Evolutionary conservation across 2,797 vertebrate genomes (phyloP).

Genomic region (Astyanax mexicanus): DNA sequence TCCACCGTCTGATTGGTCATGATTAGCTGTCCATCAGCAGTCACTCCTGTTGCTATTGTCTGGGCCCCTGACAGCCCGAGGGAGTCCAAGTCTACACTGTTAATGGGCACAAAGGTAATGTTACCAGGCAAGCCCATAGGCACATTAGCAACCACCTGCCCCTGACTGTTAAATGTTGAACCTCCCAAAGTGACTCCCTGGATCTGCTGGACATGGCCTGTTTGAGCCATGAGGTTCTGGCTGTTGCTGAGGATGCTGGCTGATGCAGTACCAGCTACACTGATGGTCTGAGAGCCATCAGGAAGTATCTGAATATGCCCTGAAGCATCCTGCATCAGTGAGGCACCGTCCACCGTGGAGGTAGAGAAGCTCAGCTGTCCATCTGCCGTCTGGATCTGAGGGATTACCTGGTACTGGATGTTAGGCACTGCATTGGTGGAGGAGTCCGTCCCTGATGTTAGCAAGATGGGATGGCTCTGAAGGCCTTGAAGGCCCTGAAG

Average conservation of each 20-base stretch:
- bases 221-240: conserved; percentile 95
- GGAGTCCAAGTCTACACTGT: conserved; percentile 98
- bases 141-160: conserved; percentile 97
- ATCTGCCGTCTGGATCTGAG: conserved; percentile 96
- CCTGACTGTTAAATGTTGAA: conserved; percentile 94
- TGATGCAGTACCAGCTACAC: conserved; percentile 86
- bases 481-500: conserved; percentile 96
- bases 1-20: conserved; percentile 88
- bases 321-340: conserved; percentile 90
- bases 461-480: conserved; percentile 97
- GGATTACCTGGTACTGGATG: conserved; percentile 99
- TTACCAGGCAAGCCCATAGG: conserved; percentile 97
- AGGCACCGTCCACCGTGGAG: conserved; percentile 86
- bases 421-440: conserved; percentile 94
- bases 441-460: conserved; percentile 91
- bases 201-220: conserved; percentile 92
- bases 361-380: conserved; percentile 95
- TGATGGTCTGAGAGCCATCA: conserved; percentile 90
- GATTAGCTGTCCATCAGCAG: conserved; percentile 97
- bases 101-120: conserved; percentile 99
- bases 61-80: conserved; percentile 95
- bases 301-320: conserved; percentile 98
- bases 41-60: conserved; percentile 97
- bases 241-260: conserved; percentile 86
- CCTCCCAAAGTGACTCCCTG: conserved; percentile 94